A percentile compares a stretch with the other conserved stretches of the same genome.
Conservation (phyloP, 1,140 invertebrate genomes). For the Rhagoletis pomonella region DNA sequence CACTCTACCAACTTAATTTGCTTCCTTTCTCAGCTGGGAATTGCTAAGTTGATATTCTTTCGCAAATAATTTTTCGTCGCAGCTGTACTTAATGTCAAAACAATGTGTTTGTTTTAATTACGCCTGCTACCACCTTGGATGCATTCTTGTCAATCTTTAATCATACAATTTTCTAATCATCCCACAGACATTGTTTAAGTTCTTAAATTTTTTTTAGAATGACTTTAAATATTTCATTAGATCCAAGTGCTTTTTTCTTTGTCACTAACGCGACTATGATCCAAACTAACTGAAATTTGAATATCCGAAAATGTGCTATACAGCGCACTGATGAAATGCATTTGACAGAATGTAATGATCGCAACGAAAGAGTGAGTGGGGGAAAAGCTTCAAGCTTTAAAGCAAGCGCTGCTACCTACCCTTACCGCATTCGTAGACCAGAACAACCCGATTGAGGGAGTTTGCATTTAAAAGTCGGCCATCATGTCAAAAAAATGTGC, state of each 20-base stretch:
- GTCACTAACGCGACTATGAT: slow-evolving; percentile 37
- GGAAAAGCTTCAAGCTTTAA: background rate
- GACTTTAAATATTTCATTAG: background rate
- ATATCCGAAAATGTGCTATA: background rate
- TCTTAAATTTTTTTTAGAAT: background rate
- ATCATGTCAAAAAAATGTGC: slow-evolving; percentile 41
- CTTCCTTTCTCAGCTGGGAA: too few relatives aligned
- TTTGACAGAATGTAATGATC: background rate
- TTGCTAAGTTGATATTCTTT: too few relatives aligned
- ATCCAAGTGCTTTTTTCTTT: slow-evolving; percentile 23
- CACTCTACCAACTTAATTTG: too few relatives aligned
- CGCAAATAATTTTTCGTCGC: too few relatives aligned
- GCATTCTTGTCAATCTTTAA: too few relatives aligned
- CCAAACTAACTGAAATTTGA: slow-evolving; percentile 27
- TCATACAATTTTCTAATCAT: background rate
- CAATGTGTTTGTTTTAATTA: too few relatives aligned
- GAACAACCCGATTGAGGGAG: background rate
- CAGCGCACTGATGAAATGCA: background rate
- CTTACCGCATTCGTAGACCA: background rate
- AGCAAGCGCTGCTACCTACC: background rate
- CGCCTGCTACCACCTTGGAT: too few relatives aligned
- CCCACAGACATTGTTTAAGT: background rate
- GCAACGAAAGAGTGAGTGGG: background rate
- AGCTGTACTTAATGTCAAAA: too few relatives aligned
- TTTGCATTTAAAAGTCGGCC: slow-evolving; percentile 8